Evolutionary conservation across 2,888 invertebrate species (phyloP), one percentile per base, ranked within the genome.

Genomic region (Leucozona laternaria): DNA sequence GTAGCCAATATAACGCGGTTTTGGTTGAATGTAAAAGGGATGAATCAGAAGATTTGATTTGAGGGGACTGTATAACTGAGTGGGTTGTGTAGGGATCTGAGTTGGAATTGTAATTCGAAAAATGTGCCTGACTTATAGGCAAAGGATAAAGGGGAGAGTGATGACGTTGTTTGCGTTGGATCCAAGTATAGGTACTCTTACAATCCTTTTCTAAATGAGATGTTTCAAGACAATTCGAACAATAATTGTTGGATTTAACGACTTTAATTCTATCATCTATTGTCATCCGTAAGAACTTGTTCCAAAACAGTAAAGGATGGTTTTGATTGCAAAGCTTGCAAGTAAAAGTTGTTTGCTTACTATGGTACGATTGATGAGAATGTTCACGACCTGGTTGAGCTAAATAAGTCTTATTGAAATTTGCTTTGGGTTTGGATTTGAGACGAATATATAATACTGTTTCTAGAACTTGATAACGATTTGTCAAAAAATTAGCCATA

Each of bases 71-170:
- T 28, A 28, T 28, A 28, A 28, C 28, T 6, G 28, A 28, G 3
- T 28, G 28, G 6, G 28, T 28, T 28, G 28, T 28, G 28, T 5
- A 5, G 28, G 28, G 28, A 28, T 28, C 28, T 28, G 28, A 5
- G 28, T 28, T 28, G 28, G 28, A 28, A 28, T 5, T 28, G 28
- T 28, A 28, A 43, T 43, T 58, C 10, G 58, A 5, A 53, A 37
- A 58, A 37, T 58, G 58, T 17, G 58, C 6, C 34, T 58, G 34
- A 13, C 2, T 37, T 37, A 58, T 4, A 37, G 31, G 4, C 2
- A 20, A 37, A 72, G n/a, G 15, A 45, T 76, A 64, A 25, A 81
- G 70, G 11, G 71, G 72, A n/a, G 50, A 58, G 34, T 72, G 64
- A 22, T 34, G 77, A 7, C 62, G 58, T 60, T 37, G 25, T 34